Conservation (phyloP, 2,113 vertebrate genomes). For the Microcebus tavaratra region DNA sequence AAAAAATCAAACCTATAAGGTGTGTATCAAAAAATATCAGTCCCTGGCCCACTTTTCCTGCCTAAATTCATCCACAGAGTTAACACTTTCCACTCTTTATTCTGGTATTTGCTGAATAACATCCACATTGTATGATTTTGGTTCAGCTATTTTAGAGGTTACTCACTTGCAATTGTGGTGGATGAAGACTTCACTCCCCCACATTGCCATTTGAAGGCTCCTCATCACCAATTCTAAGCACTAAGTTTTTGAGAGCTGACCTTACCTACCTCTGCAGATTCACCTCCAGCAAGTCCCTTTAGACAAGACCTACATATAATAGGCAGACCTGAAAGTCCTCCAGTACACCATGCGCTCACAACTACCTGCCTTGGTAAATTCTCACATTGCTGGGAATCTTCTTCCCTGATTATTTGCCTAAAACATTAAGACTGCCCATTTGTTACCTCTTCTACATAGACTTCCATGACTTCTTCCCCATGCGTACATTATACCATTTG, state of each 20-base stretch:
- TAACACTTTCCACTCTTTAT: background rate
- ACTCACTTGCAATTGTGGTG: background rate
- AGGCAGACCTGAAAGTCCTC: background rate
- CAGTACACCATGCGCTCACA: background rate
- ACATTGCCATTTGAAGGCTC: background rate
- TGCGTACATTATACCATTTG: background rate
- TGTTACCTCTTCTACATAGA: background rate
- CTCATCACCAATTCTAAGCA: background rate
- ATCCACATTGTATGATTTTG: background rate
- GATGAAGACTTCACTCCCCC: background rate
- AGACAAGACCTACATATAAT: background rate
- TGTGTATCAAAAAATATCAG: background rate
- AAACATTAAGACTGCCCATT: background rate
- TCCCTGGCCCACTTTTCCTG: background rate
- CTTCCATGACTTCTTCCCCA: background rate
- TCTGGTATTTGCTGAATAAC: background rate
- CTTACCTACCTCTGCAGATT: background rate
- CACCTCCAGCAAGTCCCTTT: background rate
- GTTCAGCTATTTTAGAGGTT: background rate
- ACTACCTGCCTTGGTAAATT: background rate
- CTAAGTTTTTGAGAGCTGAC: background rate
- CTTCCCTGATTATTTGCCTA: background rate
- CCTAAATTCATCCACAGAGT: background rate
- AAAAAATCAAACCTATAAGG: too few relatives aligned
- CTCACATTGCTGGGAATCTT: background rate